Evolutionary conservation across 2,797 vertebrate species (phyloP).

Genomic region (Chrysocyon brachyurus): DNA sequence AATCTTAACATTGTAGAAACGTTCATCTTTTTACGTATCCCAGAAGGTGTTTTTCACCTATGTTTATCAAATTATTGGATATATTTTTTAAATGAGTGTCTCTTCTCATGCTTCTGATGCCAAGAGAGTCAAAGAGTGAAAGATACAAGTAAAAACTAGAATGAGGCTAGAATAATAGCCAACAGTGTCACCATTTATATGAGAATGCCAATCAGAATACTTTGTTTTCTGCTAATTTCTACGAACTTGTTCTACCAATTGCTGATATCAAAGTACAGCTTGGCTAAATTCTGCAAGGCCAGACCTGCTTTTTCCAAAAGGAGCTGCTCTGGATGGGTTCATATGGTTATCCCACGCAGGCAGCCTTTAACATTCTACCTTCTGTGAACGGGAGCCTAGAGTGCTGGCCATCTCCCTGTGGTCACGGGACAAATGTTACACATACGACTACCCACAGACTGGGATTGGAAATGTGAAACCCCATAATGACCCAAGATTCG

Average conservation of each 20-base stretch:
- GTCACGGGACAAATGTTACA: background rate
- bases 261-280: constrained; percentile 34
- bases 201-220: background rate
- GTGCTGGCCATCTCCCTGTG: background rate
- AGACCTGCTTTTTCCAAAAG: constrained; percentile 31
- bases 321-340: background rate
- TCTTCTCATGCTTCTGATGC: background rate
- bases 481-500: background rate
- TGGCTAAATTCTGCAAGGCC: constrained; percentile 46
- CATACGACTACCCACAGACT: background rate
- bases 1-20: background rate
- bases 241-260: constrained; percentile 36
- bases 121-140: background rate
- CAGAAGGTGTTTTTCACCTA: background rate
- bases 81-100: background rate
- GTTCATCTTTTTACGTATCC: background rate
- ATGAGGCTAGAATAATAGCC: constrained; percentile 22
- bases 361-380: constrained; percentile 41
- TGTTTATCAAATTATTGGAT: background rate
- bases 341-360: background rate
- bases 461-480: background rate
- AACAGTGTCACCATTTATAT: background rate
- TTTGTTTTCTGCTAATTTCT: constrained; percentile 55
- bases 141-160: background rate
- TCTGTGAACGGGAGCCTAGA: constrained; percentile 7